Evolutionary conservation across 2,113 vertebrate species (phyloP), one percentile per base, ranked within the genome.

Genomic region (Lota lota): DNA sequence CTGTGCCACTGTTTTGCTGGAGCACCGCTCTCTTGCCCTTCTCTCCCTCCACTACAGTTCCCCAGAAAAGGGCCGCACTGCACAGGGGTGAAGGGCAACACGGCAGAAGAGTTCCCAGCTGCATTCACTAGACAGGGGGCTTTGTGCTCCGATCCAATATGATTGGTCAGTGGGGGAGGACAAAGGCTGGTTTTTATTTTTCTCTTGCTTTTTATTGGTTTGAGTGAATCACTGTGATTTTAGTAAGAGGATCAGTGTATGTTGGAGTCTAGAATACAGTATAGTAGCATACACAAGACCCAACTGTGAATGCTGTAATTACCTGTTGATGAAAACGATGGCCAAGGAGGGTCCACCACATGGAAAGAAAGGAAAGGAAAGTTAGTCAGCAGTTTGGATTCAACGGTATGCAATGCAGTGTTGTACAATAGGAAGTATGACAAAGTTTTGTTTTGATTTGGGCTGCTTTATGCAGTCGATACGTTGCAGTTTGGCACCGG

Each of bases 1-100:
- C 72, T 57, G 85, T 68, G 83, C 84, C 87, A 85, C 88, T 89
- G 87, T 87, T 88, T 87, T 81, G 85, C 82, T 80, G 87, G 83
- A 83, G 83, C 69, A 81, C 83, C 80, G 83, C 86, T 89, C 86
- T 85, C 79, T 75, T 90, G 87, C 84, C 86, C 88, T 88, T 88
- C 87, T 77, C 85, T 80, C 28, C 28, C 84, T 84, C 77, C 86
- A 86, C 65, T 73, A 81, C 85, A 70, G 75, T 33, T 33, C 28
- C 28, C 28, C 28, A 33, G 28, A 33, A 33, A 33, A 33, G 28
- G 28, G 28, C 4, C 22, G 76, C 71, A 68, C 69, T 71, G 75
- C 71, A 80, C 82, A 83, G 75, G 80, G 76, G 75, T 79, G 73
- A 74, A 56, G 59, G 22, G 83, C n/a, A 69, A 24, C 11, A 11